phyloP scores from a whole-genome alignment of 1,140 invertebrate species.

The Ylistrum balloti region DNA sequence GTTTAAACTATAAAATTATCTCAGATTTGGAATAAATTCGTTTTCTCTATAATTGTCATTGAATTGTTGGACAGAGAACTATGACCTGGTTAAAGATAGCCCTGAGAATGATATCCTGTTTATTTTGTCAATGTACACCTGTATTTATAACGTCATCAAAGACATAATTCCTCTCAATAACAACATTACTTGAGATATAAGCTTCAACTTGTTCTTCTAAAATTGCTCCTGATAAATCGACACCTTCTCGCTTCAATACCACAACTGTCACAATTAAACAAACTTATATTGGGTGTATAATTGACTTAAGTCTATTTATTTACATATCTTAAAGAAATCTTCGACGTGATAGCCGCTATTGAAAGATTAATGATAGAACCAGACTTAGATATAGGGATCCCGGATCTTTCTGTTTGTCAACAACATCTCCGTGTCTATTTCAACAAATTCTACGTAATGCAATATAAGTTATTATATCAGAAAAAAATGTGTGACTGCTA shows the following conservation, averaged over 20 bases:
- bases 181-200: neutral
- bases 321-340: neutral
- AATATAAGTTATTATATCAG: no score
- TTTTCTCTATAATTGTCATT: neutral
- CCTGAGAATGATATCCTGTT: neutral
- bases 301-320: constrained; percentile 1
- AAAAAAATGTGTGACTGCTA: no score
- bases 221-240: neutral
- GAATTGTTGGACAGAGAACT: neutral
- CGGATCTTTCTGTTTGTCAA: neutral
- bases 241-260: neutral
- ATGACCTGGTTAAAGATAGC: neutral
- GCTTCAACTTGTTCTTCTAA: neutral
- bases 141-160: neutral
- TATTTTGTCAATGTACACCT: neutral
- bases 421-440: no score
- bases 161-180: neutral
- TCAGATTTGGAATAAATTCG: neutral
- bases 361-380: neutral
- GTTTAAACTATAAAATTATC: neutral
- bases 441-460: no score
- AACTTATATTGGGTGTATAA: neutral
- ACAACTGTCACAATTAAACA: neutral
- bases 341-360: neutral
- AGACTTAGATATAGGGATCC: neutral